Conservation (phyloP, 1,140 invertebrate species). For the Drosophila mayri region DNA sequence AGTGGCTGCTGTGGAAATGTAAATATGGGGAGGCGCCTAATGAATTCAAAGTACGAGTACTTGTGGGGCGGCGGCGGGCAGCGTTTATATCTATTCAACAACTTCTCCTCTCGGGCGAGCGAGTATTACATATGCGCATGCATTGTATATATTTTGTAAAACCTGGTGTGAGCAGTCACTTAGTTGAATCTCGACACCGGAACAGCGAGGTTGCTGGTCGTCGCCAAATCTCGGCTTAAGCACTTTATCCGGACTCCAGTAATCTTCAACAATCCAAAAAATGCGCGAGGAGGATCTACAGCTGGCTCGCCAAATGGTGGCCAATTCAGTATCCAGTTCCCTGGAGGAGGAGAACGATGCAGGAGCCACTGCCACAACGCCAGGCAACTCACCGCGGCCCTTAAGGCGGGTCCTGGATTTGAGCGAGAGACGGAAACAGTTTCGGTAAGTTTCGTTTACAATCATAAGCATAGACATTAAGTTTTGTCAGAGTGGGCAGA, state of each 20-base stretch:
- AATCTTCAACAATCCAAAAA: background rate
- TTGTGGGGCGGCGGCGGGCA: conserved; percentile 21
- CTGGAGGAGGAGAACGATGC: conserved; percentile 65
- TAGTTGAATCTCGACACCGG: conserved; percentile 61
- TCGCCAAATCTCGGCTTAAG: conserved; percentile 17
- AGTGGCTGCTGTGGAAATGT: conserved; percentile 55
- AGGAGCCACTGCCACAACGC: conserved; percentile 66
- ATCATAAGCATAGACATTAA: background rate
- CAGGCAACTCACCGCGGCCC: conserved; percentile 86
- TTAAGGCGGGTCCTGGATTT: conserved; percentile 85
- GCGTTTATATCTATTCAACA: conserved; percentile 14
- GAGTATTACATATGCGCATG: conserved; percentile 59
- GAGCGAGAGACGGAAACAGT: conserved; percentile 86
- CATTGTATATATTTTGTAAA: conserved; percentile 74
- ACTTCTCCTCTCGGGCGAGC: conserved; percentile 22
- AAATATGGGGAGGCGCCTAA: conserved; percentile 51
- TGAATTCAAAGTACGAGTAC: conserved; percentile 76
- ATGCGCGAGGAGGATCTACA: conserved; percentile 89
- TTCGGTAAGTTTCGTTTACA: conserved; percentile 85
- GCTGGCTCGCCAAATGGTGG: conserved; percentile 88
- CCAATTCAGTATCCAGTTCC: conserved; percentile 85
- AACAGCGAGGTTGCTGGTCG: conserved; percentile 46
- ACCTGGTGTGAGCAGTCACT: conserved; percentile 45
- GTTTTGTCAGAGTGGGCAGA: background rate
- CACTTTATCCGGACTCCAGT: background rate